Evolutionary conservation across 2,797 vertebrate species (phyloP), one percentile per base, ranked within the genome.

Genomic region (Esox lucius): DNA sequence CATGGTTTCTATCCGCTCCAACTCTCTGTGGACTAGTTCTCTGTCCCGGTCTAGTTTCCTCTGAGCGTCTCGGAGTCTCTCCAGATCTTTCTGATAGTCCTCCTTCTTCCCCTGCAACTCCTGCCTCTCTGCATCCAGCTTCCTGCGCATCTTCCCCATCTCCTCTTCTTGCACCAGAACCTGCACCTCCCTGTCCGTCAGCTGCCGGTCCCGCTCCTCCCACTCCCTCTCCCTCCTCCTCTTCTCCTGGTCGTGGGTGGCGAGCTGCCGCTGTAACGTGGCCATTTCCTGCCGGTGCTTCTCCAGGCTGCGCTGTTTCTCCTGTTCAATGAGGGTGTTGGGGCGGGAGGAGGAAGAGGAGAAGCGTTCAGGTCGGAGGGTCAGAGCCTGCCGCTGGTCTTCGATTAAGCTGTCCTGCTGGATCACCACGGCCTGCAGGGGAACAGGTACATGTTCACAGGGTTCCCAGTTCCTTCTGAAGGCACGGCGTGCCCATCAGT

Each of bases 371-470:
- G 24, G 78, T 70, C 93, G 91, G 92, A 98, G 96, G 0, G 81
- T 95, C 84, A 97, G 90, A 73, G 94, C 90, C 90, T 96, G 94
- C 65, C 96, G 96, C 93, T 98, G 98, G 81, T 98, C 96, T 88
- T 99, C 97, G 0, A 99, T 96, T 88, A 96, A 95, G 12, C 95
- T 97, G 90, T 99, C 98, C 87, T 99, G 97, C 87, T 97, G 97
- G 22, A 98, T 90, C 76, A 99, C 98, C 9, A 98, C 95, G 0
- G 94, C 96, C 98, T 99, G 79, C 0, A 8, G 51, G 51, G 19
- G 7, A 1, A 53, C 19, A 53, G 51, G 16, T 17, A 53, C 7
- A n/a, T 1, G 17, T 49, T 15, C 1, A 51, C 1, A 42, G 39
- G 39, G 39, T 42, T 42, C 9, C 39, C 39, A 42, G 39, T 6